Evolutionary conservation across 1,140 invertebrate genomes (phyloP).

Genomic region (Anagrus nilaparvatae): DNA sequence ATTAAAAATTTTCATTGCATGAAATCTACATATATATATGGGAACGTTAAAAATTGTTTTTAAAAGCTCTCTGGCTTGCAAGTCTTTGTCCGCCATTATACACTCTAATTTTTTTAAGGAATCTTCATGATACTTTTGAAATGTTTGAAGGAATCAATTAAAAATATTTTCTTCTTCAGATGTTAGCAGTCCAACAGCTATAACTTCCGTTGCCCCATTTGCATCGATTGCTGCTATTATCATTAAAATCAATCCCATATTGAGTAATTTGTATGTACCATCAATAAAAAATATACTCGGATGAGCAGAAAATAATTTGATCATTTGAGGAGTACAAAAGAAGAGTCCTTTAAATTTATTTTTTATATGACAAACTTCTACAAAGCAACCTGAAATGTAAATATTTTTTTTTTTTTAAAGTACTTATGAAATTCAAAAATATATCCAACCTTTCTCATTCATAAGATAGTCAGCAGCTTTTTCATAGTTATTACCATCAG

Average conservation of each 20-base stretch:
- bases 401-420: too few relatives aligned
- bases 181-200: constrained; percentile 13
- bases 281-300: constrained; percentile 18
- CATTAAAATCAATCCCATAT: constrained; percentile 13
- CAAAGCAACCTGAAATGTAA: constrained; percentile 6
- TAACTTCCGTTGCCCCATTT: constrained; percentile 11
- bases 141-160: constrained; percentile 9
- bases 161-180: constrained; percentile 12
- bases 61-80: constrained; percentile 14
- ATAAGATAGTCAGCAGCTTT: too few relatives aligned
- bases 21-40: constrained; percentile 16
- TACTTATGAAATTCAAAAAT: too few relatives aligned
- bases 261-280: constrained; percentile 17
- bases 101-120: constrained; percentile 7
- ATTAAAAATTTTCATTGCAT: constrained; percentile 11
- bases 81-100: constrained; percentile 19
- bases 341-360: constrained; percentile 17
- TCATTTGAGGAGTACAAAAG: constrained; percentile 18
- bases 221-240: constrained; percentile 17
- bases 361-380: constrained; percentile 8
- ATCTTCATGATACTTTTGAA: constrained; percentile 11
- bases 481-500: too few relatives aligned
- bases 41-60: constrained; percentile 14
- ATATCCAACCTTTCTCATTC: too few relatives aligned
- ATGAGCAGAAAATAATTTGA: constrained; percentile 8